These are phyloP conservation scores for Maniola jurtina DNA, from an alignment of 1,140 invertebrate species.

Conservation along the genomic window DNA sequence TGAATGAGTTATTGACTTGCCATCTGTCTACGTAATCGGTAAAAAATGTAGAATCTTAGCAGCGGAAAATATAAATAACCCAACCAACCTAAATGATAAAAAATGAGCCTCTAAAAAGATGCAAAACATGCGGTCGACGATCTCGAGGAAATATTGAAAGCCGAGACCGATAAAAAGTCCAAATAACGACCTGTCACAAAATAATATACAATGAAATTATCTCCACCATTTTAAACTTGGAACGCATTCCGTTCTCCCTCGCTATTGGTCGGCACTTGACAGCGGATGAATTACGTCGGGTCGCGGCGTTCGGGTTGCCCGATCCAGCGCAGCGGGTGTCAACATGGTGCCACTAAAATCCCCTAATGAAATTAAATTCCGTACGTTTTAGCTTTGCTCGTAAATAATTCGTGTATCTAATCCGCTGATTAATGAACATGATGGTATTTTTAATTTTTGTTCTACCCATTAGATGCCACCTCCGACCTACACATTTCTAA, in stretches of 20 bases:
- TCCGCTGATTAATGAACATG: conserved; percentile 71
- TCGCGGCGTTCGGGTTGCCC: conserved; percentile 43
- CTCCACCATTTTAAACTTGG: conserved; percentile 73
- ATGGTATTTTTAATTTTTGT: conserved; percentile 19
- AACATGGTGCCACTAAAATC: conserved; percentile 70
- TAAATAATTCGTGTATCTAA: conserved; percentile 76
- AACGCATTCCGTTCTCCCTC: conserved; percentile 45
- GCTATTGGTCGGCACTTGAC: conserved; percentile 65
- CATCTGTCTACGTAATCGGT: background rate
- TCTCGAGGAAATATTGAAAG: conserved; percentile 64
- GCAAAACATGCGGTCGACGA: conserved; percentile 30
- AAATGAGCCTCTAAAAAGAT: conserved; percentile 24
- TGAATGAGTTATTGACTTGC: too few species aligned
- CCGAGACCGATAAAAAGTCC: conserved; percentile 68
- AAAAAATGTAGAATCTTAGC: background rate
- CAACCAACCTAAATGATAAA: conserved; percentile 18
- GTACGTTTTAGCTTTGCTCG: conserved; percentile 72
- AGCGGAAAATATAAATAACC: conserved; percentile 23
- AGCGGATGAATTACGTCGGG: conserved; percentile 71
- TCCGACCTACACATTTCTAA: background rate
- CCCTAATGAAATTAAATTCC: conserved; percentile 79
- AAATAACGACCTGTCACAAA: conserved; percentile 78
- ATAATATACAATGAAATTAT: conserved; percentile 78
- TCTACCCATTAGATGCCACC: background rate
- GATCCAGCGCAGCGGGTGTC: conserved; percentile 69